Evolutionary conservation across 2,113 vertebrate species (phyloP), one percentile per base, ranked within the genome.

Genomic region (Apus apus): DNA sequence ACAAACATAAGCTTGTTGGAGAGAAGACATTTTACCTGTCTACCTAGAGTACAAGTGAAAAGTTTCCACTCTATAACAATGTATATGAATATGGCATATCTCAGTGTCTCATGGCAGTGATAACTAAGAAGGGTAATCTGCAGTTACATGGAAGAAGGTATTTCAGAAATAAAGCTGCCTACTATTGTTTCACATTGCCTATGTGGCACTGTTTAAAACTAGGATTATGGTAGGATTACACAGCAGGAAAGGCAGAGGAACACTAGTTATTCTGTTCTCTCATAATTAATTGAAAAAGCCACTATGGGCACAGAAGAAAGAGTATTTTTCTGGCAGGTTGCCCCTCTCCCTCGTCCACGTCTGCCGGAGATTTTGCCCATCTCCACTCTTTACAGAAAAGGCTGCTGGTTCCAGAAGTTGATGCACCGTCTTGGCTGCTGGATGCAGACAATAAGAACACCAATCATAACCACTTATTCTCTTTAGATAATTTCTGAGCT

Each of bases 261-360:
- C 51, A 72, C 19, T 75, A 30, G 34, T 67, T 29, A 58, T 85
- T 94, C 30, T 85, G 9, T 84, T 86, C 83, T 80, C 72, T 77
- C 64, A 78, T 91, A 88, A 86, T 84, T 88, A 91, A 94, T 90
- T 94, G 85, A 85, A 94, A 91, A 83, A 94, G 60, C 20, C 94
- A 86, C 11, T 50, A 22, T 36, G 68, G 73, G 76, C 43, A 93
- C 38, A 64, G 45, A 16, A 82, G 51, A 27, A 93, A 67, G 26
- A 83, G 45, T 53, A 85, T 90, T 94, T 91, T 94, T 88, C 85
- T 75, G 85, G 75, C 85, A 95, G 65, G 57, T 34, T 94, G 60
- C 23, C 14, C 32, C 43, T 60, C 48, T 85, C n/a, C 36, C 53
- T 73, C 77, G 50, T 32, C 36, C 67, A 71, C 0, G 1, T 23